phyloP scores from a whole-genome alignment of 2,888 invertebrate species.

The Dendrolimus houi region DNA sequence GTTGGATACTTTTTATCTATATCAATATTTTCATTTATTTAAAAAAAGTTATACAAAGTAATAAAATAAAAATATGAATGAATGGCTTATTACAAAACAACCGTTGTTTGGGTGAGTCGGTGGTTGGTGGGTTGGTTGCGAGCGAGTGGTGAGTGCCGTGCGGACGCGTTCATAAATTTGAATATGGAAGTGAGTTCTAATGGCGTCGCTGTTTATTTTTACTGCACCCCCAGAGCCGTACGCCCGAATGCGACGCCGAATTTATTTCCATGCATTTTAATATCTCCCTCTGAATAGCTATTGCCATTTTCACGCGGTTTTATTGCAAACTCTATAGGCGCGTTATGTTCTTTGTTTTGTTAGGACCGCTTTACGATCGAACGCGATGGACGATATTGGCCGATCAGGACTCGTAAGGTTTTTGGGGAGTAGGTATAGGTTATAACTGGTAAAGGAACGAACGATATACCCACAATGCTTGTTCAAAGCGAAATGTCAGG shows the following conservation, averaged over 20 bases:
- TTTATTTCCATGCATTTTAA: conserved; percentile 77
- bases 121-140: conserved; percentile 38
- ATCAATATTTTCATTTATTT: too few relatives aligned
- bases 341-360: conserved; percentile 55
- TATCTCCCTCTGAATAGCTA: conserved; percentile 75
- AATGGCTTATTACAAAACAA: neutral
- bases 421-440: conserved; percentile 15
- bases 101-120: conserved; percentile 26
- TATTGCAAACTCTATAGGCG: conserved; percentile 59
- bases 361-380: conserved; percentile 56
- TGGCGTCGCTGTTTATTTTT: conserved; percentile 78
- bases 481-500: too few relatives aligned
- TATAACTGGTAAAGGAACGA: neutral
- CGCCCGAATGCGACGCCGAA: conserved; percentile 78
- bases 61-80: neutral
- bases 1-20: too few relatives aligned
- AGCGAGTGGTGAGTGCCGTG: conserved; percentile 24
- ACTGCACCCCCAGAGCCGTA: conserved; percentile 73
- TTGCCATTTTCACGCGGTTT: conserved; percentile 74
- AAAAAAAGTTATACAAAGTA: too few relatives aligned
- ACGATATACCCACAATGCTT: too few relatives aligned
- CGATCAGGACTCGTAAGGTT: conserved; percentile 56
- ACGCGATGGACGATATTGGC: conserved; percentile 52
- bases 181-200: conserved; percentile 79
- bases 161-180: conserved; percentile 73